These are phyloP conservation scores for Leptinotarsa haldemani DNA, from an alignment of 2,888 invertebrate species.

Conservation along the genomic window DNA sequence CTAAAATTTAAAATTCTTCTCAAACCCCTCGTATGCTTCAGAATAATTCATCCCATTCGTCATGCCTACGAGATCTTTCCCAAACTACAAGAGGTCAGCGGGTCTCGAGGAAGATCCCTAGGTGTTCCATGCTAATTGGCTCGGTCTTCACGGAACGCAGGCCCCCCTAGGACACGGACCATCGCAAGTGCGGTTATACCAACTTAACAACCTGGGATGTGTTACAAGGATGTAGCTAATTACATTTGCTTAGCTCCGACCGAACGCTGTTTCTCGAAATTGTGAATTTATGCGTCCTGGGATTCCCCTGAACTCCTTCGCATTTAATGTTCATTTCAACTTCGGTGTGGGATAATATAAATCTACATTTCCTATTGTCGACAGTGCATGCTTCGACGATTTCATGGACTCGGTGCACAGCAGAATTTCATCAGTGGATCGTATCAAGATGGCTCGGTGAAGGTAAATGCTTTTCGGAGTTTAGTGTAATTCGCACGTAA, in stretches of 20 bases:
- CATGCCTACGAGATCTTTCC: neutral
- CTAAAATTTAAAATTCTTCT: too few species aligned
- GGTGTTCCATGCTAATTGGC: slow-evolving; percentile 24
- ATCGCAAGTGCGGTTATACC: slow-evolving; percentile 39
- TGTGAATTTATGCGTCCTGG: slow-evolving; percentile 55
- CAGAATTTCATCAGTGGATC: slow-evolving; percentile 27
- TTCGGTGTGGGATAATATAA: slow-evolving; percentile 45
- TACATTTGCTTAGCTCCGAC: slow-evolving; percentile 55
- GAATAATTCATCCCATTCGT: neutral
- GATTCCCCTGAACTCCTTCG: slow-evolving; percentile 48
- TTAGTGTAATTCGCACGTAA: slow-evolving; percentile 15
- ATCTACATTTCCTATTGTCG: slow-evolving; percentile 47
- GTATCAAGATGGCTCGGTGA: slow-evolving; percentile 22
- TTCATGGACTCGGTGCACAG: slow-evolving; percentile 26
- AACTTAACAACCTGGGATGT: slow-evolving; percentile 59
- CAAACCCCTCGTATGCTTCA: neutral
- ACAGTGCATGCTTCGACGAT: slow-evolving; percentile 39
- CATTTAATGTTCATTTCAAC: slow-evolving; percentile 52
- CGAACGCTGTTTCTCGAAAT: slow-evolving; percentile 56
- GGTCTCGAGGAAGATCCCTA: neutral
- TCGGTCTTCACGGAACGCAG: neutral
- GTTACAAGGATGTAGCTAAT: slow-evolving; percentile 60
- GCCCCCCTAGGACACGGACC: slow-evolving; percentile 50
- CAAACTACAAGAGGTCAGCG: neutral
- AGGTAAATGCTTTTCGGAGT: slow-evolving; percentile 12